A percentile compares a stretch with the other conserved stretches of the same genome.
Conservation (phyloP, 2,113 vertebrate genomes). For the Bagarius yarrelli region DNA sequence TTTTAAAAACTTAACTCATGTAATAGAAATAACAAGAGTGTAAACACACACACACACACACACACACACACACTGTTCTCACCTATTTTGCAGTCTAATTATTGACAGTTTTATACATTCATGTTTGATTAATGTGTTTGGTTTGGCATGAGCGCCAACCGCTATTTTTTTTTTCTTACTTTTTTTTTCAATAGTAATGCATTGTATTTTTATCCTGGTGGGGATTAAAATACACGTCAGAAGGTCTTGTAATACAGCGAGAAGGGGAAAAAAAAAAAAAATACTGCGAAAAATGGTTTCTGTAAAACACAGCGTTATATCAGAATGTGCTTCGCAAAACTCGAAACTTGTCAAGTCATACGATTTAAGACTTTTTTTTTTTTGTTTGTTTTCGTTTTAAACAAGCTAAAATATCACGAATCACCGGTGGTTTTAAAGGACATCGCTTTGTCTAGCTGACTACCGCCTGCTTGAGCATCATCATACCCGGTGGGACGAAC, state of each 20-base stretch:
- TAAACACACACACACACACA: too few relatives aligned
- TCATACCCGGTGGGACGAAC: slow-evolving; percentile 82
- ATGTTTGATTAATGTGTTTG: neutral
- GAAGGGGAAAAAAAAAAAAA: neutral
- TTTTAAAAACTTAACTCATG: neutral
- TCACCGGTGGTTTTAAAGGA: neutral
- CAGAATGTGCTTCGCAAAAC: slow-evolving; percentile 1
- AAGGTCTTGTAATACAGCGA: neutral
- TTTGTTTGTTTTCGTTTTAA: neutral
- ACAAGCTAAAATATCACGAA: neutral
- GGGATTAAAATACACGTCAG: neutral
- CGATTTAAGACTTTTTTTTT: neutral
- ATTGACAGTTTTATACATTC: too few relatives aligned
- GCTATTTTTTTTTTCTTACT: neutral
- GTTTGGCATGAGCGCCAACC: neutral
- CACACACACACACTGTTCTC: neutral
- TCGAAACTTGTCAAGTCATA: slow-evolving; percentile 13
- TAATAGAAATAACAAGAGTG: neutral
- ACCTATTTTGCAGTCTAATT: neutral
- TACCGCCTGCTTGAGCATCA: slow-evolving; percentile 84
- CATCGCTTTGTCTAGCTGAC: slow-evolving; percentile 70
- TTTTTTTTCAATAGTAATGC: neutral
- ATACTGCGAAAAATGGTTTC: slow-evolving; percentile 4
- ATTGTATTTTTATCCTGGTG: neutral
- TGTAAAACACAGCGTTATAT: neutral